Evolutionary conservation across 1,140 invertebrate genomes (phyloP).

Genomic region (Drosophila varians): DNA sequence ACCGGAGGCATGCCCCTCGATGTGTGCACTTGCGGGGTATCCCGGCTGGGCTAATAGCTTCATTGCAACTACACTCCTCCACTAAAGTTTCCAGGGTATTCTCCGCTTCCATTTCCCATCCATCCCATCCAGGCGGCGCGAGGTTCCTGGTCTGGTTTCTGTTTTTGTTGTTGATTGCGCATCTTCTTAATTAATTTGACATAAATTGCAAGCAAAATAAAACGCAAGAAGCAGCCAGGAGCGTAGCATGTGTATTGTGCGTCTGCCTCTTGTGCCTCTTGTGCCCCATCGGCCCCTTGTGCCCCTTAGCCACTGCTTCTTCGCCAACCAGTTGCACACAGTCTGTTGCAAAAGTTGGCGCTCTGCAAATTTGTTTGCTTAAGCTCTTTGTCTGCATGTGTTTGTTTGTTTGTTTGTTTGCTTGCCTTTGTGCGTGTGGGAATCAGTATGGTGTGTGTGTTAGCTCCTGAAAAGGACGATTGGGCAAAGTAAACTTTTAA

Average conservation of each 20-base stretch:
- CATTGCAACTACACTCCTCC: no score
- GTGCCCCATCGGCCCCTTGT: background rate
- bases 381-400: slow-evolving; percentile 29
- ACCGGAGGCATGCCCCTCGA: no score
- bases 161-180: slow-evolving; percentile 25
- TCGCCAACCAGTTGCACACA: slow-evolving; percentile 45
- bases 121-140: background rate
- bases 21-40: background rate
- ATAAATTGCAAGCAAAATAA: slow-evolving; percentile 65
- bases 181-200: slow-evolving; percentile 78
- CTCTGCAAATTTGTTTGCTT: slow-evolving; percentile 48
- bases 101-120: no score
- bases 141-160: background rate
- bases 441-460: no score
- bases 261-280: background rate
- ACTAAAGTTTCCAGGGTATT: background rate
- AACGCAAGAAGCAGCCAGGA: slow-evolving; percentile 21
- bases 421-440: slow-evolving; percentile 6
- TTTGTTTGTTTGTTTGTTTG: slow-evolving; percentile 13
- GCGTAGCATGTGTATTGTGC: slow-evolving; percentile 49
- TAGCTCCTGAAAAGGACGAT: slow-evolving; percentile 34
- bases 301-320: background rate
- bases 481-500: slow-evolving; percentile 52
- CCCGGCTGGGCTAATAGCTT: no score
- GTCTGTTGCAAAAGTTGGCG: slow-evolving; percentile 63